Evolutionary conservation across 2,113 vertebrate species (phyloP), one percentile per base, ranked within the genome.

Genomic region (Trogon surrucura): DNA sequence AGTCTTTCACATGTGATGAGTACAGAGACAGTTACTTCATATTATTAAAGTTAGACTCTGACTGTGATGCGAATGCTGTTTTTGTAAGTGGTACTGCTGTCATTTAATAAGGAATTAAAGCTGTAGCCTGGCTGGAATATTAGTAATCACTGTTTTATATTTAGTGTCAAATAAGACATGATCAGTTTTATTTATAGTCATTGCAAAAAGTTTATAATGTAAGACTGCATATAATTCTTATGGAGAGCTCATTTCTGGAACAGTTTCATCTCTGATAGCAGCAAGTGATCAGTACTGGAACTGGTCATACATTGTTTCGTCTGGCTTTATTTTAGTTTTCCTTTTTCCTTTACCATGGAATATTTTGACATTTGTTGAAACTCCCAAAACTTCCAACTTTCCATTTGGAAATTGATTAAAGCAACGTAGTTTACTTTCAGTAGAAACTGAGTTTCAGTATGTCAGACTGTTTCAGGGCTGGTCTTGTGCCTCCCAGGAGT

Each of bases 321-420:
- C 85, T 93, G 95, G 77, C 75, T 95, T 83, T 88, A 62, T 83
- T 93, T 94, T 80, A 95, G 47, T 56, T 93, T 92, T 92, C 27
- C 7, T 86, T 86, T 95, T 92, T 85, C n/a, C 23, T 53, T 77
- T 66, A 72, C 85, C 6, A 15, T 86, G 95, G 69, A 90, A 93
- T 96, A 93, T 86, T 95, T 88, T 95, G 75, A 95, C n/a, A 20
- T 84, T 94, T 92, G 45, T 65, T 80, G 85, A 90, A 93, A 74
- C 44, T 90, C 57, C 7, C 18, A 3, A 21, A 84, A 75, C 6
- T 88, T 95, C 53, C 34, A 79, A 44, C 38, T 91, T 95, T 90
- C 82, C 65, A 57, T 93, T 85, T 79, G 57, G 65, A 96, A 86
- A 80, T 48, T 88, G 64, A 71, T 83, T 53, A 83, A 91, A 88